phyloP scores from a whole-genome alignment of 2,797 vertebrate genomes.

The Limosa lapponica region DNA sequence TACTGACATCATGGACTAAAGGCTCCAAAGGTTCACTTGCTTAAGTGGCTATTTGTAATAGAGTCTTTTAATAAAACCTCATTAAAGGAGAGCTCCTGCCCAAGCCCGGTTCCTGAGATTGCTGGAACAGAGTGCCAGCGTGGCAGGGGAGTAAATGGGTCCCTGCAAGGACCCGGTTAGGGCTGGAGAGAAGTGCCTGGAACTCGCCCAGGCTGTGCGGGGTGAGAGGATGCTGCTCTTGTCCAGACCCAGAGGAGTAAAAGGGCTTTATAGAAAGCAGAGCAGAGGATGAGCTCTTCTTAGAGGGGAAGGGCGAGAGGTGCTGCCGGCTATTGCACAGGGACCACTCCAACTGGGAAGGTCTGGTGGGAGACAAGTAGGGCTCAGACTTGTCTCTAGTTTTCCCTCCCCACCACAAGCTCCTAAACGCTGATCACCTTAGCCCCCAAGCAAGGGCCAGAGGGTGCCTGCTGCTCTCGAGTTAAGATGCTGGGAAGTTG shows the following conservation, averaged over 20 bases:
- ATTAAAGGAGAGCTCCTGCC: slow-evolving; percentile 53
- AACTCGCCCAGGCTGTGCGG: background rate
- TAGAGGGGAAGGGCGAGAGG: background rate
- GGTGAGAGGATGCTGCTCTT: background rate
- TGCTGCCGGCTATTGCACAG: accelerated
- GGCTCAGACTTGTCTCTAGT: accelerated
- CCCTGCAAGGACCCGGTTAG: background rate
- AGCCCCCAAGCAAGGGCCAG: background rate
- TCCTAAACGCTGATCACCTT: background rate
- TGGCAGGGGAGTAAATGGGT: background rate
- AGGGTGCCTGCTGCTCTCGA: background rate
- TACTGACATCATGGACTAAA: slow-evolving; percentile 58
- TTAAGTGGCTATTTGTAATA: slow-evolving; percentile 67
- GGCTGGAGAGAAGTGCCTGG: background rate
- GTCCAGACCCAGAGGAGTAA: background rate
- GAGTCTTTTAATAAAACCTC: slow-evolving; percentile 68
- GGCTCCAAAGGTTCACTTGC: slow-evolving; percentile 55
- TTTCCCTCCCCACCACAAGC: background rate
- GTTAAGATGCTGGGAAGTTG: accelerated
- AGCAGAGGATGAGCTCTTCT: background rate
- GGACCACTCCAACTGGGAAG: accelerated
- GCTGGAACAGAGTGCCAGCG: background rate
- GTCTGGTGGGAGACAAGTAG: background rate
- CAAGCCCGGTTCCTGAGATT: background rate
- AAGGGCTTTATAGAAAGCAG: background rate